Base-by-base conservation (phyloP, 1,140 invertebrate species). In the Drosophila navojoa region DNA sequence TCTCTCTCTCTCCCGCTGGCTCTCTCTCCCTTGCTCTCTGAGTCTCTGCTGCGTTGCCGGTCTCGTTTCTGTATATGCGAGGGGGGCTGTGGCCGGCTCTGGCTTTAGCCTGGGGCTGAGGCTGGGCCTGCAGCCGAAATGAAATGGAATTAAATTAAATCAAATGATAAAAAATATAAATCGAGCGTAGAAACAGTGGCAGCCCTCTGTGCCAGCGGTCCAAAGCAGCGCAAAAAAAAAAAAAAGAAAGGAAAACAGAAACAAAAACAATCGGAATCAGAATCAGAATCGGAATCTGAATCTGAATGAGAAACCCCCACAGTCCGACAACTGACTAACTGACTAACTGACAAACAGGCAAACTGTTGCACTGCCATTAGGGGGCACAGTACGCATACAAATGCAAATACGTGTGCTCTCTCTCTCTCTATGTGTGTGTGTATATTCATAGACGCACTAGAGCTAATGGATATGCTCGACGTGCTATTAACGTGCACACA, bases 161-260 rank as follows among this genome's bases (percentile, higher is more conserved):
- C 84, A 87, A 87, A 87, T 89, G 84, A 87, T 89, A 87, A 87
- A 87, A 87, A 87, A 87, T 89, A 87, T 89, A 87, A 87, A 87
- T 86, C 82, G 82, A 87, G 82, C 79, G 82, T 87, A 86, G 84
- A 82, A 86, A 86, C 82, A 86, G 82, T 71, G 72, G 79, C 84
- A 81, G 79, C 79, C 82, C 82, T 86, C 82, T 87, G 82, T 86
- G 76, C 62, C 57, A 58, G 44, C 59, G 63, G 40, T 38, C 35
- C 35, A 38, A 38, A 38, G 35, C 35, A 38, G 35, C 35, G 35
- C 10, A 38, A 38, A 38, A 60, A 58, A 55, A 61, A 29, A 38
- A 32, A 38, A 52, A 15, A 52, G 45, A 49, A 10, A 49, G 50
- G 44, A 57, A 55, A 58, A 22, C 40, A 42, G 35, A n/a, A 54